phyloP scores from a whole-genome alignment of 2,888 invertebrate genomes.

The Sicus ferrugineus region DNA sequence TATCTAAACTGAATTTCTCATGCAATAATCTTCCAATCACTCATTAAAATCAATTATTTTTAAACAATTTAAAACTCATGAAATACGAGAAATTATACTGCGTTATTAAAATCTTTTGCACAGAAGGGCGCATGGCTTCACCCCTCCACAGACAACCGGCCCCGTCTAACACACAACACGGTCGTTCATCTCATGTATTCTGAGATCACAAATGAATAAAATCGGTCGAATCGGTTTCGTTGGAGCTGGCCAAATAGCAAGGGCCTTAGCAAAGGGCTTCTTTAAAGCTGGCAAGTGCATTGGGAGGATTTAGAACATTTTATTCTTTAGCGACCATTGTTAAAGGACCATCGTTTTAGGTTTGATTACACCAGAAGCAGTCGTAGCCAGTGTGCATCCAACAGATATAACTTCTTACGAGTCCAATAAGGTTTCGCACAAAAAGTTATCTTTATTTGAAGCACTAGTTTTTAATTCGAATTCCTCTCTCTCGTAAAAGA shows the following conservation, averaged over 20 bases:
- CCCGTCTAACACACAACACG: too few species aligned
- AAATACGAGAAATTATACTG: too few species aligned
- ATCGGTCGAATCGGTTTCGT: constrained; percentile 79
- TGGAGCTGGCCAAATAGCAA: constrained; percentile 92
- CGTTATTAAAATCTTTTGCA: too few species aligned
- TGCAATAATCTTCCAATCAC: too few species aligned
- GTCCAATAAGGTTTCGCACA: constrained; percentile 74
- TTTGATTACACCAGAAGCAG: constrained; percentile 80
- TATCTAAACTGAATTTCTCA: too few species aligned
- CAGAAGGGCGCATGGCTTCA: too few species aligned
- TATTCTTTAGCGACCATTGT: not conserved
- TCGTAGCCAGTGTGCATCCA: constrained; percentile 88
- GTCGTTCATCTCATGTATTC: too few species aligned
- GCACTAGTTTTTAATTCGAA: not conserved
- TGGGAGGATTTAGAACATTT: not conserved
- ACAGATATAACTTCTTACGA: constrained; percentile 75
- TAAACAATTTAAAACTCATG: too few species aligned
- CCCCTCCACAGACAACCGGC: too few species aligned
- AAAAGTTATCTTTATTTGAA: not conserved
- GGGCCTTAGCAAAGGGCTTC: constrained; percentile 89
- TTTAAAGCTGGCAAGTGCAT: constrained; percentile 76
- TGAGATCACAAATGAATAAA: constrained; percentile 46
- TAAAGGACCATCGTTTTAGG: constrained; percentile 67
- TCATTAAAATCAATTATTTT: too few species aligned
- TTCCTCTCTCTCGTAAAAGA: constrained; percentile 65